Base-by-base conservation (phyloP, 2,888 invertebrate genomes). In the Mechanitis mazaeus region DNA sequence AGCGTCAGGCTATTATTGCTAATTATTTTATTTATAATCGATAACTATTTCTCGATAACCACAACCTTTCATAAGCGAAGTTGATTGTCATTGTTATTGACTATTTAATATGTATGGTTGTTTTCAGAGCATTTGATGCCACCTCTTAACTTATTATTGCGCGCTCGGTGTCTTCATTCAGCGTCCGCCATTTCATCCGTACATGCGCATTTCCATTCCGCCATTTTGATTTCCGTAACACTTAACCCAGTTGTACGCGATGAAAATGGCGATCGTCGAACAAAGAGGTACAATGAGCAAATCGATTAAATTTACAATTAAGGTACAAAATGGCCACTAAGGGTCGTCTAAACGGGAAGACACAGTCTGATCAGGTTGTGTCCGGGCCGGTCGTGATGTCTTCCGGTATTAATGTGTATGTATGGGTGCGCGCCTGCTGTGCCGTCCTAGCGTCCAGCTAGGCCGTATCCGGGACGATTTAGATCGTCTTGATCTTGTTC, bases 401-500 rank as follows among this genome's bases (percentile, higher is more conserved):
- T 69, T 70, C 66, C 67, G 63, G 69, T 68, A 65, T 68, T 71
- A 68, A 63, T 60, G 68, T 64, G 69, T 73, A 83, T 87, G 88
- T 88, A 88, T 88, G 89, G 87, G 85, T 87, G 89, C 87, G 87
- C 80, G 78, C 85, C 87, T 87, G 86, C 84, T 73, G 87, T 89
- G 88, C 89, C 89, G 90, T 87, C 88, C 90, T 89, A 87, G 80
- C 85, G 83, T 79, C 81, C 81, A 75, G 84, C 84, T 77, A 79
- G 84, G 85, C 83, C 82, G 80, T 72, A 71, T 75, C 75, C 76
- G 74, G 76, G 76, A 81, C 85, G 82, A 84, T 87, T 92, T 92
- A 92, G 91, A 92, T 92, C 80, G 92, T 91, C 91, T 94, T 94
- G 89, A 93, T 94, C 90, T 94, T 94, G 90, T 94, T 94, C 80